Percentiles rank a stretch among this genome's conserved stretches.
Conservation (phyloP, 2,888 invertebrate genomes). For the Drosophila emarginata region DNA sequence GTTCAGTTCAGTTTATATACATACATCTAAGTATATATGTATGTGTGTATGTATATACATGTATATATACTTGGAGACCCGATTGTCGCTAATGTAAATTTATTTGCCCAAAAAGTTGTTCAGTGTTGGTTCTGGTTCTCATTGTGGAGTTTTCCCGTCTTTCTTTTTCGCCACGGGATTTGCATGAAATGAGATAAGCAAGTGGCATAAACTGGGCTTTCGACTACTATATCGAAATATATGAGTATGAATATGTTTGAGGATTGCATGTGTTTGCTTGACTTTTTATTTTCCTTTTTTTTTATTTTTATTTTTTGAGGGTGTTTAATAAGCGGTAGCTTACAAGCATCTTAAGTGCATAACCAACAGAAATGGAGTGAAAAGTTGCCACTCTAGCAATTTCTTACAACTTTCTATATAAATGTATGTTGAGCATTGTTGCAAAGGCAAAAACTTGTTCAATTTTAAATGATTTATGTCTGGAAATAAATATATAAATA, state of each 20-base stretch:
- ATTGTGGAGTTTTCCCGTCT: no score
- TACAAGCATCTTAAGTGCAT: background rate
- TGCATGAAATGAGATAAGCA: constrained; percentile 51
- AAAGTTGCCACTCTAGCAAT: background rate
- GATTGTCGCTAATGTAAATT: constrained; percentile 57
- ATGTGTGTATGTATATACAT: background rate
- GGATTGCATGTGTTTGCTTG: constrained; percentile 6
- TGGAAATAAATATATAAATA: no score
- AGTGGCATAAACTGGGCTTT: constrained; percentile 30
- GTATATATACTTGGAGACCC: constrained; percentile 28
- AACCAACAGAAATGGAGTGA: background rate
- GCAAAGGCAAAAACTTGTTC: no score
- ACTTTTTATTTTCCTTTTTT: background rate
- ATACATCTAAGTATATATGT: no score
- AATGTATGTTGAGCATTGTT: no score
- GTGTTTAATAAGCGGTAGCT: constrained; percentile 33
- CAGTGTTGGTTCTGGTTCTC: constrained; percentile 1
- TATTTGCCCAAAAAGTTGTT: constrained; percentile 45
- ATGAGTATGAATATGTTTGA: background rate
- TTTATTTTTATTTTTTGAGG: constrained; percentile 1
- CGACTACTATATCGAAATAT: background rate
- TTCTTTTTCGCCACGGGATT: constrained; percentile 33
- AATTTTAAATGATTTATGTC: no score
- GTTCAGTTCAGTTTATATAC: constrained; percentile 15
- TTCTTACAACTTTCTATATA: background rate